These are phyloP conservation scores for Pristionchus entomophagus DNA, from an alignment of 2,888 invertebrate species.

Conservation along the genomic window DNA sequence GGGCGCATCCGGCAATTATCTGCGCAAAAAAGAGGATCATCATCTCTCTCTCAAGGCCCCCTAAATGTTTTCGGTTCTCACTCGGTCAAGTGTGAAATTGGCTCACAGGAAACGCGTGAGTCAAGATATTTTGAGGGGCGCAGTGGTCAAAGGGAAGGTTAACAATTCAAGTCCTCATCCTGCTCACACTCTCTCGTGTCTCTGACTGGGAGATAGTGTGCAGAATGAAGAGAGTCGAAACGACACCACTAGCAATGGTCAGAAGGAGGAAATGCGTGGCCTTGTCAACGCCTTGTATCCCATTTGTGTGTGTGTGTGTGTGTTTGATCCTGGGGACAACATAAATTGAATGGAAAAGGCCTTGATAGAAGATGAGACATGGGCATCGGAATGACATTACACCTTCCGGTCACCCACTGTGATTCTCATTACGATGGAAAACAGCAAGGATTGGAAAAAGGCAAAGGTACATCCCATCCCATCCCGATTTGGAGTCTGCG, in stretches of 20 bases:
- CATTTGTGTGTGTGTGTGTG: background rate
- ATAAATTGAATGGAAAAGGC: conserved; percentile 16
- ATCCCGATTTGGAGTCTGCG: no score
- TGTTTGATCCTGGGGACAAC: conserved; percentile 41
- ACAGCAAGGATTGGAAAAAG: no score
- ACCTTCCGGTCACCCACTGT: conserved; percentile 2
- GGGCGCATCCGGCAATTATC: background rate
- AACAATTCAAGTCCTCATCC: no score
- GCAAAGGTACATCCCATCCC: no score
- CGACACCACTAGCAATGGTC: no score
- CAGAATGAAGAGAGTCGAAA: no score
- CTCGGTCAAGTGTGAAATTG: conserved; percentile 43
- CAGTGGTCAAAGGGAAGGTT: no score
- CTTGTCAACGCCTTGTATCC: background rate
- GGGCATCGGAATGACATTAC: background rate
- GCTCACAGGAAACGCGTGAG: background rate
- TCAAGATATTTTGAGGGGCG: conserved; percentile 23
- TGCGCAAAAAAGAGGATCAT: background rate
- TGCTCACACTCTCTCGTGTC: no score
- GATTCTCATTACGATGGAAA: background rate
- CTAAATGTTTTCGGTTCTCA: conserved; percentile 22
- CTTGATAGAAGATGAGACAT: background rate
- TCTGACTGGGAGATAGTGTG: no score
- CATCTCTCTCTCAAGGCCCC: conserved; percentile 6
- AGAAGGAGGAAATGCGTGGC: conserved; percentile 9